Base-by-base conservation (phyloP, 2,888 invertebrate genomes). In the Drosophila kuntzei region DNA sequence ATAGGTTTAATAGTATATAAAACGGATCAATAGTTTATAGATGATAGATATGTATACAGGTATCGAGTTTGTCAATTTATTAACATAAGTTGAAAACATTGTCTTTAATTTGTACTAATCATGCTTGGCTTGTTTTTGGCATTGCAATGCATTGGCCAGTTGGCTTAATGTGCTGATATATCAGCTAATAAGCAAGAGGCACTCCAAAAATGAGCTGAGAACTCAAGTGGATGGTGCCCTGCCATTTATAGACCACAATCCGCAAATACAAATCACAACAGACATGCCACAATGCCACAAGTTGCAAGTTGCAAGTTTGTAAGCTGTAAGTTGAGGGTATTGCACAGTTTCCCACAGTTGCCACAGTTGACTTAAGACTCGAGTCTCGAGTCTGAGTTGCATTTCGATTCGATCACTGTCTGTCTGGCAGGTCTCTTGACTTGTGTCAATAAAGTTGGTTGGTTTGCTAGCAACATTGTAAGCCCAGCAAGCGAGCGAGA, bases 321-420 rank as follows among this genome's bases (percentile, higher is more conserved):
- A 41, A 20, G 61, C 22, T 43, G 58, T 25, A 36, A 22, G 68
- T 43, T 43, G 47, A 39, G 46, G 44, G 43, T 68, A 65, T 73
- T 70, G 67, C 81, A 77, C 74, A 74, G 68, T 66, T 81, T 81
- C 81, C 81, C 81, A 81, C 81, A 81, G 81, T 80, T 77, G 58
- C 46, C 57, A 29, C 51, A 64, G 65, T 50, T 41, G 51, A 18
- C 46, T 65, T 12, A 14, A 25, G 27, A 16, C 46, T 50, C 8
- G 39, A 36, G 49, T 44, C 59, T 58, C 16, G 49, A 29, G 9
- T 32, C 51, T 58, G 46, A 16, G 43, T 55, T 72, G 65, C 50
- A 74, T 54, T 62, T 47, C 74, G 73, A 75, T 72, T 62, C 68
- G 73, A 72, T 78, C 73, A 59, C 44, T 53, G 54, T 62, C 46